phyloP scores from a whole-genome alignment of 2,888 invertebrate species.

The Agrochola litura region DNA sequence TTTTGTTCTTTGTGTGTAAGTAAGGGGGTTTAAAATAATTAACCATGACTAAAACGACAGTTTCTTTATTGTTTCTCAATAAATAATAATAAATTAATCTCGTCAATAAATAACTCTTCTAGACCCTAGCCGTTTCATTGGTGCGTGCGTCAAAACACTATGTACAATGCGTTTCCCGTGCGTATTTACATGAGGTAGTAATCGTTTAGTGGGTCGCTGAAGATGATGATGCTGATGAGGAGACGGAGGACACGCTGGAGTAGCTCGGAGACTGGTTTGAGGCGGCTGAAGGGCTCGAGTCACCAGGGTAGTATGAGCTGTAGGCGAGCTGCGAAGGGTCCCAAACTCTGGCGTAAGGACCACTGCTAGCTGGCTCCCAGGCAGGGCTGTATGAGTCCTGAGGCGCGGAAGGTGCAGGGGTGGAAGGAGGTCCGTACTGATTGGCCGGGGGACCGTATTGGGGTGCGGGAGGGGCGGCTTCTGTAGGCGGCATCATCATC shows the following conservation, averaged over 20 bases:
- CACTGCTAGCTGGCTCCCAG: slow-evolving; percentile 93
- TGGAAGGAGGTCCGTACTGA: slow-evolving; percentile 88
- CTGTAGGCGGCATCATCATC: slow-evolving; percentile 91
- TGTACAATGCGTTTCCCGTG: slow-evolving; percentile 76
- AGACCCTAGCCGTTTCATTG: slow-evolving; percentile 85
- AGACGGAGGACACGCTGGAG: slow-evolving; percentile 87
- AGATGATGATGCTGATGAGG: slow-evolving; percentile 79
- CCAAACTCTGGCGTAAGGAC: slow-evolving; percentile 95
- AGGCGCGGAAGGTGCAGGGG: slow-evolving; percentile 91
- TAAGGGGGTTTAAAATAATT: slow-evolving; percentile 37
- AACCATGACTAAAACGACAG: slow-evolving; percentile 76
- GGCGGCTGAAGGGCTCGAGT: slow-evolving; percentile 89
- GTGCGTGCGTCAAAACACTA: slow-evolving; percentile 77
- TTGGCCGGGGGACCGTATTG: slow-evolving; percentile 93
- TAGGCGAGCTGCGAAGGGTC: slow-evolving; percentile 93
- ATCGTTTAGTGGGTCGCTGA: slow-evolving; percentile 79
- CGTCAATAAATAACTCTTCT: slow-evolving; percentile 86
- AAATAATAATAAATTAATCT: slow-evolving; percentile 85
- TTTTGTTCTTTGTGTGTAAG: neutral
- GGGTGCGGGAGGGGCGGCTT: slow-evolving; percentile 91
- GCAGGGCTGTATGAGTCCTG: slow-evolving; percentile 93
- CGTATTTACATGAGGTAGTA: slow-evolving; percentile 79
- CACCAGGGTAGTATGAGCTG: slow-evolving; percentile 93
- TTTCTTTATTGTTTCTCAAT: slow-evolving; percentile 86
- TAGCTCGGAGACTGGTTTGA: slow-evolving; percentile 90